Evolutionary conservation across 2,797 vertebrate genomes (phyloP).

Genomic region (Rhynchonycteris naso): DNA sequence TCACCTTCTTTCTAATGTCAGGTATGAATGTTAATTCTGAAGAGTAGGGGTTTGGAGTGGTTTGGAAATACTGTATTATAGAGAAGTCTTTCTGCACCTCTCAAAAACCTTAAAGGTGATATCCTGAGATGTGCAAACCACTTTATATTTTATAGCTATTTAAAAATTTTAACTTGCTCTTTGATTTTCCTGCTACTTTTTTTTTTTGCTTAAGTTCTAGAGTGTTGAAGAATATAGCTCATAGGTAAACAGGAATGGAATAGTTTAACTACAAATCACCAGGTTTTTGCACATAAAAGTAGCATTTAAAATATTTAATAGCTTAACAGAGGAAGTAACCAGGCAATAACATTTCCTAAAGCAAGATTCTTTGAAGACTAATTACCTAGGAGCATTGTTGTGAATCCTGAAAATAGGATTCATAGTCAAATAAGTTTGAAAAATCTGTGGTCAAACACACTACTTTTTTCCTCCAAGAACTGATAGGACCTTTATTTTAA

Average conservation of each 20-base stretch:
- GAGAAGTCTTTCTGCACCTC: neutral
- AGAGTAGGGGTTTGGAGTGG: neutral
- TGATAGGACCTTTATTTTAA: neutral
- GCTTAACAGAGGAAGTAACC: neutral
- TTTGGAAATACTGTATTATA: neutral
- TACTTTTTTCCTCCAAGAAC: constrained; percentile 11
- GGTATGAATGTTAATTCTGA: neutral
- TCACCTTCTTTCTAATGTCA: neutral
- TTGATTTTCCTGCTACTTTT: neutral
- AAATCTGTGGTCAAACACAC: neutral
- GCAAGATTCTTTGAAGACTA: neutral
- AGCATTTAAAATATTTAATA: neutral
- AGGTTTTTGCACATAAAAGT: neutral
- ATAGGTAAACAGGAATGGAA: neutral
- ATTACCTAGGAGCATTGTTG: neutral
- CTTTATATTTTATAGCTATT: neutral
- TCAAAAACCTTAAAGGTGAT: neutral
- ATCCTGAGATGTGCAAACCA: neutral
- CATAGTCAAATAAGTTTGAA: neutral
- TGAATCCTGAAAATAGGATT: neutral
- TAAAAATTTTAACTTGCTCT: neutral
- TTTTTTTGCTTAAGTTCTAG: neutral
- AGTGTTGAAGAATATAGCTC: neutral
- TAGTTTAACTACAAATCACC: neutral
- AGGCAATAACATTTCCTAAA: neutral